A percentile compares a stretch with the other conserved stretches of the same genome.
phyloP scores from a whole-genome alignment of 2,113 vertebrate genomes.

The Oreocharis arfaki region DNA sequence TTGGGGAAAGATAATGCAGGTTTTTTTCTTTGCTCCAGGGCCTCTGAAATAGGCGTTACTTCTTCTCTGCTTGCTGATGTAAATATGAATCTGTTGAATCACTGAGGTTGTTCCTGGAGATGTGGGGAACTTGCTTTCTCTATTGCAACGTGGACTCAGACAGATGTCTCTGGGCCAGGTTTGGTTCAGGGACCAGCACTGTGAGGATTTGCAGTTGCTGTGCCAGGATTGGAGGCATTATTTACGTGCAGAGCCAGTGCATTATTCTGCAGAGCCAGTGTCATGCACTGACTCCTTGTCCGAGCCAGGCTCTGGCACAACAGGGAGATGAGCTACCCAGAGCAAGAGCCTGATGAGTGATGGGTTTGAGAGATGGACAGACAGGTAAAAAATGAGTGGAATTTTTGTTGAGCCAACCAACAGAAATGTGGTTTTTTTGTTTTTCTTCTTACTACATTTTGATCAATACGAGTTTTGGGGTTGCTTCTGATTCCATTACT shows the following conservation, averaged over 20 bases:
- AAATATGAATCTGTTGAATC: neutral
- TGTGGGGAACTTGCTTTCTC: neutral
- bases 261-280: neutral
- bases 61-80: neutral
- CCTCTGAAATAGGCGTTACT: neutral
- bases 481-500: neutral
- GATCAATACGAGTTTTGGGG: neutral
- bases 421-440: neutral
- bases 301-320: neutral
- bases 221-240: neutral
- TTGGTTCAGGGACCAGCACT: neutral
- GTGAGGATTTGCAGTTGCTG: neutral
- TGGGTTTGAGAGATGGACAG: neutral
- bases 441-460: neutral
- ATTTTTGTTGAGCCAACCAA: neutral
- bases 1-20: neutral
- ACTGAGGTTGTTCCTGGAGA: neutral
- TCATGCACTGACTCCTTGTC: neutral
- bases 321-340: neutral
- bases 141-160: neutral
- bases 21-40: neutral
- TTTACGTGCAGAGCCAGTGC: neutral
- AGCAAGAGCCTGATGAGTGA: neutral
- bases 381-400: neutral
- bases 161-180: neutral